Percentiles rank a stretch among this genome's conserved stretches.
These are phyloP conservation scores for Eulithis prunata DNA, from an alignment of 2,888 invertebrate genomes.

Conservation along the genomic window DNA sequence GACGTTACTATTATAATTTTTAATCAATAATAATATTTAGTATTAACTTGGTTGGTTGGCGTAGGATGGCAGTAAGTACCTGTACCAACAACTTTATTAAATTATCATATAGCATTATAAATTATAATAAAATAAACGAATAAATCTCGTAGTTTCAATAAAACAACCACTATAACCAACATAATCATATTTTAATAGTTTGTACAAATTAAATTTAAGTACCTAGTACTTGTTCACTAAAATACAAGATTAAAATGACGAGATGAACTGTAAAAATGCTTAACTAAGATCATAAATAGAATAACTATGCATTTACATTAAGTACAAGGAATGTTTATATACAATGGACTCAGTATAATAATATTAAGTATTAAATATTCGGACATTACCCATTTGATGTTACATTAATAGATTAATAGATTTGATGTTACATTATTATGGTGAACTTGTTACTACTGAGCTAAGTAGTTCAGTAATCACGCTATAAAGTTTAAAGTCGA, in stretches of 20 bases:
- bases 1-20: not conserved
- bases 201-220: slow-evolving; percentile 75
- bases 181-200: slow-evolving; percentile 75
- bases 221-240: slow-evolving; percentile 68
- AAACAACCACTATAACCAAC: slow-evolving; percentile 66
- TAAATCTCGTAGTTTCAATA: slow-evolving; percentile 18
- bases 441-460: slow-evolving; percentile 5
- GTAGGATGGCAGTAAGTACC: slow-evolving; percentile 1
- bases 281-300: slow-evolving; percentile 40
- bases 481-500: not conserved
- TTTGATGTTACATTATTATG: too few species aligned
- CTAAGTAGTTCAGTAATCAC: not conserved
- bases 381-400: too few species aligned
- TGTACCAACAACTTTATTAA: not conserved
- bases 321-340: slow-evolving; percentile 34
- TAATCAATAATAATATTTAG: slow-evolving; percentile 7
- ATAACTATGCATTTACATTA: slow-evolving; percentile 40
- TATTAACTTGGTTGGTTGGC: slow-evolving; percentile 13
- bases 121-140: not conserved
- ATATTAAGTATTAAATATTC: not conserved
- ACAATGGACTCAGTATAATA: slow-evolving; percentile 28
- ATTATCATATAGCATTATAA: too few species aligned
- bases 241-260: slow-evolving; percentile 60
- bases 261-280: slow-evolving; percentile 49
- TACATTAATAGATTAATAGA: too few species aligned